Percentiles rank a stretch among this genome's conserved stretches.
phyloP scores from a whole-genome alignment of 2,113 vertebrate species.

The Sinocyclocheilus maitianheensis region DNA sequence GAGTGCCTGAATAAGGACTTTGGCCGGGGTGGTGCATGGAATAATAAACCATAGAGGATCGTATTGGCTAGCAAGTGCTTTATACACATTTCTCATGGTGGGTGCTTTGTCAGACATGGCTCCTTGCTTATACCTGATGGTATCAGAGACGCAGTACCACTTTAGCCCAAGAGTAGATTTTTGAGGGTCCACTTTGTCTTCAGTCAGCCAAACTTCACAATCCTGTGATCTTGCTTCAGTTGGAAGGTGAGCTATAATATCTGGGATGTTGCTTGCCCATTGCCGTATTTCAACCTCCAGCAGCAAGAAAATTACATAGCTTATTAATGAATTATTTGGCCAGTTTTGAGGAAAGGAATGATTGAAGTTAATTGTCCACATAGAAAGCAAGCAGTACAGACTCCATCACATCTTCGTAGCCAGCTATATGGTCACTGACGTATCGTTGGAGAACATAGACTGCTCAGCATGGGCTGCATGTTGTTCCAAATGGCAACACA shows the following conservation, averaged over 20 bases:
- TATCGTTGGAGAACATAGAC: neutral
- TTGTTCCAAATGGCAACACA: neutral
- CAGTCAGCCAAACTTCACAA: neutral
- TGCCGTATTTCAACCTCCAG: neutral
- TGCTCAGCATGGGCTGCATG: neutral
- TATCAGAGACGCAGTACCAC: neutral
- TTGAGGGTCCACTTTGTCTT: neutral
- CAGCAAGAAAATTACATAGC: neutral
- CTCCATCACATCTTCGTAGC: neutral
- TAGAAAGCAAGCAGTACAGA: neutral
- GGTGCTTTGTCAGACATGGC: neutral
- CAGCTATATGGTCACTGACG: neutral
- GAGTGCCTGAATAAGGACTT: neutral
- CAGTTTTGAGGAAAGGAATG: neutral
- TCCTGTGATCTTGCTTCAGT: neutral
- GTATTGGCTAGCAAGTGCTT: neutral
- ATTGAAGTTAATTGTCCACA: neutral
- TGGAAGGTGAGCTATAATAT: neutral
- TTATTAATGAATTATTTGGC: neutral
- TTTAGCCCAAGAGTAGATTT: neutral
- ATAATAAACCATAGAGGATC: neutral
- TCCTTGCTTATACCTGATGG: neutral
- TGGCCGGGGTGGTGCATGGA: neutral
- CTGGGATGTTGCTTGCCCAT: neutral
- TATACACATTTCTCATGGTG: conserved; percentile 1